Evolutionary conservation across 2,888 invertebrate species (phyloP).

Genomic region (Nemotelus pantherinus): DNA sequence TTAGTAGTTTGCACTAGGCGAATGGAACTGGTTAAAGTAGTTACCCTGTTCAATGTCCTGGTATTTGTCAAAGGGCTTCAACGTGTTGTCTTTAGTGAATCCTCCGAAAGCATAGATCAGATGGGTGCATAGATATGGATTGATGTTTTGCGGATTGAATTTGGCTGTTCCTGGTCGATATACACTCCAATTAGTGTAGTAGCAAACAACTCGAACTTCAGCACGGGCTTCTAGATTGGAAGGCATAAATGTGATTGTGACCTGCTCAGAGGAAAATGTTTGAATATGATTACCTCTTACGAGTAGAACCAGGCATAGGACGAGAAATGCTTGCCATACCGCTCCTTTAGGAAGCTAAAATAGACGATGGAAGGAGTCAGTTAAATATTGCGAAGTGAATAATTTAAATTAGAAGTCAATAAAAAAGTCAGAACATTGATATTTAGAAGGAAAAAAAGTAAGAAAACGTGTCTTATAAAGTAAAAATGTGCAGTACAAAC

Average conservation of each 20-base stretch:
- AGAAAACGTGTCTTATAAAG: no score
- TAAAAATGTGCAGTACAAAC: no score
- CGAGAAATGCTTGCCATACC: slow-evolving; percentile 61
- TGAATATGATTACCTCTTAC: slow-evolving; percentile 57
- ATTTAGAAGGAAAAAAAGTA: no score
- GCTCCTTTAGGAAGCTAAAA: slow-evolving; percentile 63
- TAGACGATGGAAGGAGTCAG: neutral
- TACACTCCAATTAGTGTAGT: slow-evolving; percentile 94
- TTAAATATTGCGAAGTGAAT: no score
- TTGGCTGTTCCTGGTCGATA: slow-evolving; percentile 90
- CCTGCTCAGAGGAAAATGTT: slow-evolving; percentile 37
- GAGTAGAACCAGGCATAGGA: slow-evolving; percentile 59
- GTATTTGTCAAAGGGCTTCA: slow-evolving; percentile 93
- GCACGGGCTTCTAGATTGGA: slow-evolving; percentile 58
- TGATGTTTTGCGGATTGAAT: slow-evolving; percentile 93
- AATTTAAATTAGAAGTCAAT: no score
- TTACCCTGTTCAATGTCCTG: slow-evolving; percentile 95
- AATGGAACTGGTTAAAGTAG: slow-evolving; percentile 36
- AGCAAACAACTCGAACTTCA: slow-evolving; percentile 85
- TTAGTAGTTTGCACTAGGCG: neutral
- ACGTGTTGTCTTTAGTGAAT: slow-evolving; percentile 88
- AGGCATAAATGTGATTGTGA: neutral
- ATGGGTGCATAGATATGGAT: slow-evolving; percentile 94
- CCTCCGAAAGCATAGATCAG: slow-evolving; percentile 93
- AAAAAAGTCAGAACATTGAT: no score